Base-by-base conservation (phyloP, 2,113 vertebrate species). In the Neolamprologus longior region DNA sequence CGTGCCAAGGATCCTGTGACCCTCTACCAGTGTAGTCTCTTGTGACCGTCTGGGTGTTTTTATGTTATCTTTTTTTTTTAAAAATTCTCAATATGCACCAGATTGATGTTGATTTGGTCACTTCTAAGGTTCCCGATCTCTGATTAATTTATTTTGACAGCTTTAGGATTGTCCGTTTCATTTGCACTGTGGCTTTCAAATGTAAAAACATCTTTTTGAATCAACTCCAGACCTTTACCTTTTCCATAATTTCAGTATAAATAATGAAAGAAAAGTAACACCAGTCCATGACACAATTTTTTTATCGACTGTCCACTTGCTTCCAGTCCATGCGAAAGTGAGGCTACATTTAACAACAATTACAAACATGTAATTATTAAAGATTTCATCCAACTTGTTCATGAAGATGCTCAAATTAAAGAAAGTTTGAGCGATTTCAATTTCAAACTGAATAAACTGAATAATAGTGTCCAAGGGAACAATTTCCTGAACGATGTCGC, bases 311-410 rank as follows among this genome's bases (percentile, higher is more conserved):
- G 35, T 0, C 63, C 63, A 68, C 5, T 68, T 68, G 5, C 68
- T 6, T 73, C 1, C n/a, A 24, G n/a, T 3, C 40, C 2, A 2
- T 15, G 21, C 2, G 0, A 24, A 73, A 26, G 37, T 3, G 68
- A 45, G n/a, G 7, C n/a, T 26, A 24, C 63, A 42, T 42, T 6
- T 24, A 73, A 71, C 2, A 31, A 31, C 31, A 31, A 31, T 31
- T 31, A 31, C 31, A 73, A 45, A 45, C 1, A 0, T 73, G 10
- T 10, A 45, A 26, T 73, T 7, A 14, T 42, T 42, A 0, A 71
- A 17, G 5, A 9, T 15, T 17, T 73, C 0, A 0, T 73, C 8
- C 14, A 47, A 73, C 26, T 45, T 73, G 21, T 45, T 73, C 40
- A 73, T 28, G 0, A 73, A 73, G 3, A 26, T 9, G 13, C 68